Evolutionary conservation across 1,140 invertebrate genomes (phyloP), one percentile per base, ranked within the genome.

Genomic region (Caenorhabditis briggsae): DNA sequence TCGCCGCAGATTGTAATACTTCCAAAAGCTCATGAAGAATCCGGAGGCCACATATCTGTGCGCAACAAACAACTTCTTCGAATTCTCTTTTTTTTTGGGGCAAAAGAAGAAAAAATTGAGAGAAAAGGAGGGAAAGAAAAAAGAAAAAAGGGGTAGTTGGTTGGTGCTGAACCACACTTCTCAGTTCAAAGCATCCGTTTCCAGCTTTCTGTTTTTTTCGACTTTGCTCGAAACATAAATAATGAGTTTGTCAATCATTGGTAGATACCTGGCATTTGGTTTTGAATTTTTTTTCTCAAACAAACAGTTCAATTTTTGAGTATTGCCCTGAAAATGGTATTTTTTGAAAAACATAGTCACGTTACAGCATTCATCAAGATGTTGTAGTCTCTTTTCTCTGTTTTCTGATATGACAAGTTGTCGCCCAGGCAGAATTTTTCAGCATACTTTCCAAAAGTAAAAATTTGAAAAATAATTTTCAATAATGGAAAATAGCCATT

Each of bases 1-100:
- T 83, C 83, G 70, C 70, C 70, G 46, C 70, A 53, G 70, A 78
- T 78, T 78, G 70, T 78, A 78, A 78, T 78, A 78, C 70, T 78
- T 78, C 70, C 70, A 78, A 78, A 78, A 78, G 70, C 70, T 50
- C 70, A 78, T 78, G 46, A 78, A 78, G 70, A 78, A 78, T 78
- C 70, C 70, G 46, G 70, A 78, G 70, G 70, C 70, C 70, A 41
- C 70, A 78, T 78, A 78, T 78, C 70, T 78, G 46, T 50, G 70
- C 70, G 70, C 46, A 78, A 50, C 70, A 78, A 78, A 78, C 70
- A 78, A 78, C 70, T 78, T 78, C 70, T 78, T 78, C 46, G 46
- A 78, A 78, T 78, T 78, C 70, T 78, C 70, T 78, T 78, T 59
- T 43, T n/a, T 23, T 33, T 12, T 8, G 59, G 41, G 41, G 43